Conservation (phyloP, 2,888 invertebrate species). For the Diloba caeruleocephala region DNA sequence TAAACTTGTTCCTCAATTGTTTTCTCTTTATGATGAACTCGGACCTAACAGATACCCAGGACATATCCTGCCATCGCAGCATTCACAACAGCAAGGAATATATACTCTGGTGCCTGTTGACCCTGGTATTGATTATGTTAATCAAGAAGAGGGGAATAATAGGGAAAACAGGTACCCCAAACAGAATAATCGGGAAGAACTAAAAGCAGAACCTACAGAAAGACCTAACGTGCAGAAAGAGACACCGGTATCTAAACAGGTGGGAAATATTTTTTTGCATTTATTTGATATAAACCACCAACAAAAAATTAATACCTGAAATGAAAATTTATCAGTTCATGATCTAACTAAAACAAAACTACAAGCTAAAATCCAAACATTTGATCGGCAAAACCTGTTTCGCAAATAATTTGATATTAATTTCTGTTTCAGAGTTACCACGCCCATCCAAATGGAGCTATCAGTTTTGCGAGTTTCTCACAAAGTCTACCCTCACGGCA, state of each 20-base stretch:
- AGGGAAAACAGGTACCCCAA: conserved; percentile 6
- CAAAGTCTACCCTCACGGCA: conserved; percentile 59
- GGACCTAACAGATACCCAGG: conserved; percentile 28
- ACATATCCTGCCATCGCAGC: conserved; percentile 21
- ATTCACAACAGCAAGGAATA: conserved; percentile 16
- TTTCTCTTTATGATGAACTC: conserved; percentile 29
- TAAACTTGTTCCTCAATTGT: neutral
- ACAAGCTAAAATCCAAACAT: too few relatives aligned
- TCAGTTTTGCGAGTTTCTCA: conserved; percentile 77
- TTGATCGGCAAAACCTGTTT: too few relatives aligned
- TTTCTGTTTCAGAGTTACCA: conserved; percentile 67
- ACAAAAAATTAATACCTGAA: too few relatives aligned
- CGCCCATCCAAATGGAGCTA: conserved; percentile 67
- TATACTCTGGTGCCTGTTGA: conserved; percentile 10
- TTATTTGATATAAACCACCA: too few relatives aligned
- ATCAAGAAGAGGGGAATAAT: conserved; percentile 5
- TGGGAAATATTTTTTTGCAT: conserved; percentile 13
- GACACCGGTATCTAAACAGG: conserved; percentile 14
- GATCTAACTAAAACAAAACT: too few relatives aligned
- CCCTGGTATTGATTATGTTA: neutral
- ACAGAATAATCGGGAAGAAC: conserved; percentile 5
- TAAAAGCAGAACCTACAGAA: conserved; percentile 23
- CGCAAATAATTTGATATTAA: neutral
- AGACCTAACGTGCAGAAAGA: conserved; percentile 14
- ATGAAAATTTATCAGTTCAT: too few relatives aligned